Percentiles rank a stretch among this genome's conserved stretches.
Evolutionary conservation across 53 echinoderm and acorn worm species (phyloP).

Genomic region (Temnopleurus reevesii): DNA sequence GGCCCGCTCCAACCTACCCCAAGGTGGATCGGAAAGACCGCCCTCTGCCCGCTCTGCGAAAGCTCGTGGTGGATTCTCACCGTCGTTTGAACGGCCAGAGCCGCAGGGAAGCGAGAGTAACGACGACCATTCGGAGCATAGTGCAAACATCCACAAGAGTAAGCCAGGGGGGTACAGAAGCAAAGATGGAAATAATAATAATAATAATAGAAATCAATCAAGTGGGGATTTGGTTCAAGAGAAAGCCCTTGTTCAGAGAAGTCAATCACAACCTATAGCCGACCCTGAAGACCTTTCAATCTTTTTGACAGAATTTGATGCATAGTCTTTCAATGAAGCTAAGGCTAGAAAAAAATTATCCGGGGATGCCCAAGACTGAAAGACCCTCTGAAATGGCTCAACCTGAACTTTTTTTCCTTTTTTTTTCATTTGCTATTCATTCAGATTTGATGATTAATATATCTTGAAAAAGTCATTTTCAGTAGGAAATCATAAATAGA

Average conservation of each 20-base stretch:
- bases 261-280: not conserved
- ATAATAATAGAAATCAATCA: not conserved
- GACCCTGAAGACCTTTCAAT: not conserved
- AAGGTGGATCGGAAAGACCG: too few relatives aligned
- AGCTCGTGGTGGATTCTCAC: not conserved
- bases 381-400: too few relatives aligned
- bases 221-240: not conserved
- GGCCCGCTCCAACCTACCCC: not conserved
- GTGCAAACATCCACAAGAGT: slow-evolving; percentile 1
- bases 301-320: slow-evolving; percentile 45
- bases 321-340: too few relatives aligned
- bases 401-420: too few relatives aligned
- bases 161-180: not conserved
- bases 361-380: too few relatives aligned
- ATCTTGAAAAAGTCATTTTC: too few relatives aligned
- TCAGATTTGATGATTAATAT: too few relatives aligned
- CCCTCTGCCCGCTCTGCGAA: too few relatives aligned
- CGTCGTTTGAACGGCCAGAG: slow-evolving; percentile 19
- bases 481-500: too few relatives aligned
- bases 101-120: slow-evolving; percentile 56
- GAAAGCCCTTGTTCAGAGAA: slow-evolving; percentile 7
- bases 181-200: not conserved
- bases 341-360: too few relatives aligned
- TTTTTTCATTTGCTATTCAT: too few relatives aligned
- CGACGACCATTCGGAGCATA: slow-evolving; percentile 37